Evolutionary conservation across 2,888 invertebrate species (phyloP), one percentile per base, ranked within the genome.

Genomic region (Herminia tarsipennalis): DNA sequence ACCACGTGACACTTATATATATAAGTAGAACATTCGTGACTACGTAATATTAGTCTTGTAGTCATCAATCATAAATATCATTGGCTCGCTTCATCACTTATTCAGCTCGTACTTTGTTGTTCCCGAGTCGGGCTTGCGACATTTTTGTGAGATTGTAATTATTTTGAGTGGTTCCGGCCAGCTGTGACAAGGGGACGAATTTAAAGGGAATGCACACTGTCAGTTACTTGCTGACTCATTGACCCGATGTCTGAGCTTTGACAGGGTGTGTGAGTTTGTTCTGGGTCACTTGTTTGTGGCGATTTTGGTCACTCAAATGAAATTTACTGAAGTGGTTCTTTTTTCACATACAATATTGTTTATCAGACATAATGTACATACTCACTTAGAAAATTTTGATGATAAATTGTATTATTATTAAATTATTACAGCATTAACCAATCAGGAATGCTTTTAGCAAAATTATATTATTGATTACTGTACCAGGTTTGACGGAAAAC

Each of bases 71-170:
- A 78, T 70, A 64, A 69, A 64, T 59, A 61, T 65, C 58, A 66
- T 65, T 64, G 61, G 61, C 50, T 70, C 65, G 59, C 67, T 70
- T 67, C 73, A 73, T 73, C 68, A 69, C 69, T 78, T 74, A 76
- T 74, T 73, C 69, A 64, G 66, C 55, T 56, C 53, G n/a, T 59
- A 67, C 66, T 74, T 66, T 63, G 60, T 60, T 70, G 62, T 56
- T 64, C 18, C 29, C 51, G 40, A 56, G 51, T 51, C 50, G 25
- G 40, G 63, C 56, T 61, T 53, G 62, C 69, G 70, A 70, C 71
- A 76, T 76, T 78, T 78, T 78, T 76, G 77, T 70, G 73, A 76
- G 72, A 77, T 80, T 79, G 74, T 79, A 81, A 81, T 81, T 80
- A 81, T 75, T 76, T 73, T 71, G 74, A 81, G 81, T 81, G 80